Base-by-base conservation (phyloP, 2,797 vertebrate genomes). In the Nannoperca obscura region DNA sequence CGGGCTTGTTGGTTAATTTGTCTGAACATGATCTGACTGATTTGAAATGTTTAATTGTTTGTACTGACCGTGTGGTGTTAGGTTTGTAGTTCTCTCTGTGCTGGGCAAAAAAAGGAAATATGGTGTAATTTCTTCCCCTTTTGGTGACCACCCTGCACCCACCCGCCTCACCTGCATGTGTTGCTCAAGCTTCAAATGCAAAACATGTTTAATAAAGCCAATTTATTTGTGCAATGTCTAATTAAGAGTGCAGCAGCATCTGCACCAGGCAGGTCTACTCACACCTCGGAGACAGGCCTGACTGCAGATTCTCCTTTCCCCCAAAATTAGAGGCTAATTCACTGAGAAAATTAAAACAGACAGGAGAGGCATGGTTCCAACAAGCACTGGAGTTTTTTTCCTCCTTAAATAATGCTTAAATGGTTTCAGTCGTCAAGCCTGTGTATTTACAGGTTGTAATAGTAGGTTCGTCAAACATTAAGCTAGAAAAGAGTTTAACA, bases 201-300 rank as follows among this genome's bases (percentile, higher is more conserved):
- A 69, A 87, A 76, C 73, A 67, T 82, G 73, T 86, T 88, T 91
- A 87, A 87, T 92, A 83, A 83, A 91, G 87, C 71, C 83, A 84
- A 92, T 91, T 88, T 76, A 89, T 85, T 70, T 86, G 78, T 83
- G 71, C 69, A 71, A 66, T 69, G 70, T 77, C 76, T 87, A 90
- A 93, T 92, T 88, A 85, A 61, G 82, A 72, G 62, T 10, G 42
- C 36, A 44, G 61, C 32, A 65, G 82, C 75, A 81, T 84, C 76
- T 91, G 81, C 57, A 76, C 44, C 70, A 53, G 54, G 34, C 46
- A 60, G 88, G 75, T 80, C 42, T 58, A 73, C 71, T 70, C 74
- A 46, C 68, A 80, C 72, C 78, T 74, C 15, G 7, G 84, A 88
- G 87, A 82, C 34, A 2, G 55, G 52, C 52, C 47, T 61, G 32